Conservation (phyloP, 2,113 vertebrate genomes). For the Cyphomyrus plagiostoma region DNA sequence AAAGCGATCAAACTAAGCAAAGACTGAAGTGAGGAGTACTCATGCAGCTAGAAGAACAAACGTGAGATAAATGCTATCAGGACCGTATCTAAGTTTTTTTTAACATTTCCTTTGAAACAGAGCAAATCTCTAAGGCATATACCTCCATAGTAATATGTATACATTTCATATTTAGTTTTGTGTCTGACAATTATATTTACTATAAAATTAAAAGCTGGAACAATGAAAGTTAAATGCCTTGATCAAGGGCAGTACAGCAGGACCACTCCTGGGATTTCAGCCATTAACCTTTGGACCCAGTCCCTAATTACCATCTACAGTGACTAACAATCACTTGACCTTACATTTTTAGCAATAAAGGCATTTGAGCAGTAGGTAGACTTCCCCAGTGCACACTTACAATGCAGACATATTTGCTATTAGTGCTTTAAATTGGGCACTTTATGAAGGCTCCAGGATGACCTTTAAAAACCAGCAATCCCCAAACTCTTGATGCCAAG, state of each 20-base stretch:
- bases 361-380: background rate
- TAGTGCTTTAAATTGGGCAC: background rate
- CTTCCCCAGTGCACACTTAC: background rate
- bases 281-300: background rate
- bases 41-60: background rate
- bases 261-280: background rate
- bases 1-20: background rate
- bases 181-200: background rate
- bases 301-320: background rate
- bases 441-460: background rate
- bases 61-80: background rate
- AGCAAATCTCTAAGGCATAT: background rate
- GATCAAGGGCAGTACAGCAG: background rate
- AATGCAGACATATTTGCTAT: background rate
- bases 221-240: background rate
- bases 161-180: background rate
- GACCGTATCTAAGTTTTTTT: background rate
- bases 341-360: background rate
- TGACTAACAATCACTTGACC: background rate
- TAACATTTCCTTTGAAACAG: background rate
- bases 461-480: background rate
- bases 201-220: background rate
- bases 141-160: background rate
- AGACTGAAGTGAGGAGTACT: background rate
- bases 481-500: background rate